Conservation (phyloP, 2,888 invertebrate genomes). For the Marasmarcha lunaedactyla region DNA sequence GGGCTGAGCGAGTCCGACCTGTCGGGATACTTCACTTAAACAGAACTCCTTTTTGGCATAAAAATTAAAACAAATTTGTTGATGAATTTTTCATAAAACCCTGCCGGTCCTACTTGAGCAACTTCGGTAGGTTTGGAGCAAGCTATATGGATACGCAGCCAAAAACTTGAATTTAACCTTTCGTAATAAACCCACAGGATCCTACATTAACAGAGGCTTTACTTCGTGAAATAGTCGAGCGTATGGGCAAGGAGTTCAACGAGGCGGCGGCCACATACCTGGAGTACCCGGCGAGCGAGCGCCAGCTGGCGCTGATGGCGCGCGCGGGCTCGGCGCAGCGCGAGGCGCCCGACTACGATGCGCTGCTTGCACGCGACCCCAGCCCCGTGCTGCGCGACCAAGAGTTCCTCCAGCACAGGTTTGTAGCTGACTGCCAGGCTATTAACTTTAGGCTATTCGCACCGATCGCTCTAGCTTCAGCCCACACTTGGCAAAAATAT, state of each 20-base stretch:
- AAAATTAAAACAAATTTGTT: no score
- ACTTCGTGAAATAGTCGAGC: conserved; percentile 81
- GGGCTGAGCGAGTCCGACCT: no score
- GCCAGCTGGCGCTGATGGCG: conserved; percentile 56
- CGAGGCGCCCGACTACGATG: conserved; percentile 79
- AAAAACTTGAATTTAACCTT: no score
- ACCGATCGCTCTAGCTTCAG: conserved; percentile 10
- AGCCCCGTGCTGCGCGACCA: conserved; percentile 88
- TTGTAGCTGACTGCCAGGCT: no score
- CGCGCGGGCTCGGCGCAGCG: conserved; percentile 71
- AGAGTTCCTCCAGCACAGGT: conserved; percentile 88
- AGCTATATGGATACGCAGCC: no score
- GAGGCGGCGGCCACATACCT: conserved; percentile 75
- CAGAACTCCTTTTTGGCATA: no score
- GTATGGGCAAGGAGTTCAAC: conserved; percentile 81
- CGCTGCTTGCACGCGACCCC: conserved; percentile 75
- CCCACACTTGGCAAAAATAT: background rate
- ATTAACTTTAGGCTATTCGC: conserved; percentile 10
- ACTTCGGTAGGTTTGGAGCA: no score
- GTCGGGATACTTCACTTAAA: no score
- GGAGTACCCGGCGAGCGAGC: conserved; percentile 70
- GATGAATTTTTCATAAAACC: no score
- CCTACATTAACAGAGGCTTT: conserved; percentile 77
- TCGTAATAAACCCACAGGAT: no score
- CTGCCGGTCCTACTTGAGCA: no score